Conservation (phyloP, 2,797 vertebrate species). For the Xiphorhynchus erythropygius region DNA sequence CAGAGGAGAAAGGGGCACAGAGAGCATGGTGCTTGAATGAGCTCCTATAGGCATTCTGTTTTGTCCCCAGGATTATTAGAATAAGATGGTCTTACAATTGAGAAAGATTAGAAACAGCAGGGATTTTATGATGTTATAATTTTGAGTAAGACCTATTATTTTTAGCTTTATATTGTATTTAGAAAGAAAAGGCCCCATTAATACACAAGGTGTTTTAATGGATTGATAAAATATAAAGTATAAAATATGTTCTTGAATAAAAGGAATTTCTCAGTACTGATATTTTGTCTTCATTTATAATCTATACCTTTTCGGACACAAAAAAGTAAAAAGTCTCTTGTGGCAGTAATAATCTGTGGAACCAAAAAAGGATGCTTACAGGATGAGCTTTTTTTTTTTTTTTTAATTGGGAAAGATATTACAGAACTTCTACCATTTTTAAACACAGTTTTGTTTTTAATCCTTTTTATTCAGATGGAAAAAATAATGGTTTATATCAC, state of each 20-base stretch:
- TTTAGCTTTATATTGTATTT: not conserved
- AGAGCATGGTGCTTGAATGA: fast-evolving
- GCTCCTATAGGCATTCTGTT: not conserved
- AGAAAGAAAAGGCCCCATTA: not conserved
- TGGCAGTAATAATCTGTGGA: not conserved
- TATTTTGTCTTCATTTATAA: not conserved
- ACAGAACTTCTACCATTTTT: not conserved
- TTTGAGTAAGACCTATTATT: not conserved
- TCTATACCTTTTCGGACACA: not conserved
- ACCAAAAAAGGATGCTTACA: not conserved
- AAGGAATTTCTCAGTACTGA: not conserved
- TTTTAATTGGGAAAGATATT: not conserved
- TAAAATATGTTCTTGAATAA: not conserved
- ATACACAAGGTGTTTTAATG: not conserved
- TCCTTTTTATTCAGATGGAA: not conserved
- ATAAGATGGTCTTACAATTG: fast-evolving
- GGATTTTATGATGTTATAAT: not conserved
- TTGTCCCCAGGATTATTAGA: not conserved
- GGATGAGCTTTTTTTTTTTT: not conserved
- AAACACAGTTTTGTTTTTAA: not conserved
- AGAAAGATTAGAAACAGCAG: not conserved
- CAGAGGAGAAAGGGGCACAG: fast-evolving
- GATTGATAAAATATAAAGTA: not conserved
- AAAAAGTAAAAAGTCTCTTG: not conserved
- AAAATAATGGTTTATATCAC: not conserved